Percentiles rank a stretch among this genome's conserved stretches.
Evolutionary conservation across 35 echinoderm and acorn worm species (phyloP).

Genomic region (Acanthaster planci): DNA sequence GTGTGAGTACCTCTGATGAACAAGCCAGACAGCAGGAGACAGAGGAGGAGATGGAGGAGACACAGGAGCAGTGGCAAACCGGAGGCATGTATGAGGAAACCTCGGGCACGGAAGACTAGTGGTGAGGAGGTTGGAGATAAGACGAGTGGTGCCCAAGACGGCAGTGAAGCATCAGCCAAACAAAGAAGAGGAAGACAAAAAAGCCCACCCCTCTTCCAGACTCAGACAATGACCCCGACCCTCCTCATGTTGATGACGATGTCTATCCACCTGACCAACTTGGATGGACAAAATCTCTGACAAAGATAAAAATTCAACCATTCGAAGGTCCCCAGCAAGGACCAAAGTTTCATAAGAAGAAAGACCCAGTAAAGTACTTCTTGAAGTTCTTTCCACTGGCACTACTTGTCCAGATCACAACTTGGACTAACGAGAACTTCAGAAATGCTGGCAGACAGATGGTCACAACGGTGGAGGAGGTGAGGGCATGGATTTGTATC

Average conservation of each 20-base stretch:
- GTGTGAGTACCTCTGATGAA: too few relatives aligned
- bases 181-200: background rate
- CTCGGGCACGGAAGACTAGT: background rate
- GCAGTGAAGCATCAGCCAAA: background rate
- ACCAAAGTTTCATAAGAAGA: background rate
- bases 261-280: conserved; percentile 2
- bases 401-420: background rate
- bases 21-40: too few relatives aligned
- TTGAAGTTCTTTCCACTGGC: conserved; percentile 12
- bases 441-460: background rate
- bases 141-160: background rate
- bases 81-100: too few relatives aligned
- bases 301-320: background rate
- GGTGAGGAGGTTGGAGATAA: background rate
- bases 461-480: conserved; percentile 17
- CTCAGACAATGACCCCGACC: conserved; percentile 26
- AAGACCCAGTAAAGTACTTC: conserved; percentile 29
- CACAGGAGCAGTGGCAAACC: too few relatives aligned
- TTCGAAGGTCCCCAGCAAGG: conserved; percentile 22
- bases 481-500: conserved; percentile 42
- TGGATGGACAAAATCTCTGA: conserved; percentile 16
- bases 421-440: conserved; percentile 26
- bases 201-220: background rate
- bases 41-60: too few relatives aligned
- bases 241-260: background rate